Evolutionary conservation across 1,140 invertebrate species (phyloP), one percentile per base, ranked within the genome.

Genomic region (Diorhabda carinulata): DNA sequence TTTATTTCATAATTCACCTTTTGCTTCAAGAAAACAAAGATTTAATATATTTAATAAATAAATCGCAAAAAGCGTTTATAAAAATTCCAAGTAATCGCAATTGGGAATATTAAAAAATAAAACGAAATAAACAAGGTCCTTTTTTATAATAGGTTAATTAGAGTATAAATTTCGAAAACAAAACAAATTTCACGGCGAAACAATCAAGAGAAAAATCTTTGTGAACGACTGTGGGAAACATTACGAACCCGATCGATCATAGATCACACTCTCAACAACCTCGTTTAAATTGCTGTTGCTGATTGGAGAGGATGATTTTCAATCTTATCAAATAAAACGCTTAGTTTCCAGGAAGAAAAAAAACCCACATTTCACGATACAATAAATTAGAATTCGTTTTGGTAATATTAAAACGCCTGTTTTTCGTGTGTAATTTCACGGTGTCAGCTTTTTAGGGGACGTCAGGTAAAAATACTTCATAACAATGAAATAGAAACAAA

Each of bases 351-450:
- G 8, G 10, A 62, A 62, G n/a, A 62, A 9, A 45, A 62, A 62
- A 43, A 62, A 62, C 41, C n/a, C 61, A 10, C 61, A 10, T 44
- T 43, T 41, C 43, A 8, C 61, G 41, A 62, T 43, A 62, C 61
- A 62, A 62, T 62, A 8, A 62, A 62, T 62, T 62, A 62, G 4
- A 43, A 62, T 62, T 62, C 61, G 61, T 62, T 62, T 62, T 62
- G 59, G 61, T 62, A 62, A 62, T 62, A 62, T 62, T 62, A 43
- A 62, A 62, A 62, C 43, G 43, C 42, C 43, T 62, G 61, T 43
- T 62, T 43, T 62, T 62, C 43, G 43, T 43, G 10, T 62, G 43
- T 62, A 62, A 62, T 62, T 62, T 62, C 61, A 62, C 43, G 61
- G 61, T 62, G n/a, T 43, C 44, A 43, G 43, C 43, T 62, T 43